These are phyloP conservation scores for Columba guinea DNA, from an alignment of 2,797 vertebrate genomes.

Conservation along the genomic window DNA sequence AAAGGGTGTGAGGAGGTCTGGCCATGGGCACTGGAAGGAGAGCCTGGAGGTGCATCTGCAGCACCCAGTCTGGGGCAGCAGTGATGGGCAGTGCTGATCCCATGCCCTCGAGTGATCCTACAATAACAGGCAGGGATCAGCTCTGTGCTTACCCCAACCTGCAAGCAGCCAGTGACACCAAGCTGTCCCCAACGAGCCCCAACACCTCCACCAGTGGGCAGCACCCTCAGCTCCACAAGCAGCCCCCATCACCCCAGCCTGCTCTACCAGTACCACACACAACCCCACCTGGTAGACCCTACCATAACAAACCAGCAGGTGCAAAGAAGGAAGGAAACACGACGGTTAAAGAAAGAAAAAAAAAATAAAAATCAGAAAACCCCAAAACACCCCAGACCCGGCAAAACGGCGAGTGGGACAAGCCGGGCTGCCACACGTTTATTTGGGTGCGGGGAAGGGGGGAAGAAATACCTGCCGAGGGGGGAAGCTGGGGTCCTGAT, in stretches of 20 bases:
- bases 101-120: neutral
- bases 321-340: neutral
- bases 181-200: neutral
- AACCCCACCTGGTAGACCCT: neutral
- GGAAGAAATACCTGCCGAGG: slow-evolving; percentile 15
- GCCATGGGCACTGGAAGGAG: neutral
- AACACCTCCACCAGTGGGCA: neutral
- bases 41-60: neutral
- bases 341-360: neutral
- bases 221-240: neutral
- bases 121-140: neutral
- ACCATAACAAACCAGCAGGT: neutral
- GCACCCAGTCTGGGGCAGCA: neutral
- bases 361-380: neutral
- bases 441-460: neutral
- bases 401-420: neutral
- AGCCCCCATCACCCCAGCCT: neutral
- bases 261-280: neutral
- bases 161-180: neutral
- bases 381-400: neutral
- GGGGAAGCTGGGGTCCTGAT: neutral
- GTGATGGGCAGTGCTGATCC: neutral
- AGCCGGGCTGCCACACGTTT: neutral
- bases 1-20: neutral
- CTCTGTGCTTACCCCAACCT: neutral